Evolutionary conservation across 2,113 vertebrate genomes (phyloP).

Genomic region (Proterorhinus semilunaris): DNA sequence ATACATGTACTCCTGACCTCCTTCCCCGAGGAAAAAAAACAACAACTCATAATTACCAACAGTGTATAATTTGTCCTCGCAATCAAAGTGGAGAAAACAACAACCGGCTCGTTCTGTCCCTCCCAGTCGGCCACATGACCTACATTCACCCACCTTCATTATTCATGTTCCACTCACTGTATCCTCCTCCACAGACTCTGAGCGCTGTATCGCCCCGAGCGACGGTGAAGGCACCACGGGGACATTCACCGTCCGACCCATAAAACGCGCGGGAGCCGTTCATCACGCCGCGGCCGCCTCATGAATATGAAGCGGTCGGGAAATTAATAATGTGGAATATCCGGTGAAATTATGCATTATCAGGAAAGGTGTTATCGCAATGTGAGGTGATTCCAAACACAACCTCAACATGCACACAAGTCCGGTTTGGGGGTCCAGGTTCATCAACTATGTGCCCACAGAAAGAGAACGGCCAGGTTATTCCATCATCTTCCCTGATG

Average conservation of each 20-base stretch:
- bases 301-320: conserved; percentile 53
- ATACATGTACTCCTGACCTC: no score
- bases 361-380: no score
- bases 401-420: no score
- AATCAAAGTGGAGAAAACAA: neutral
- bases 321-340: neutral
- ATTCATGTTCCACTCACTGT: conserved; percentile 46
- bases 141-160: conserved; percentile 62
- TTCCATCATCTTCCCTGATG: no score
- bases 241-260: neutral
- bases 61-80: neutral
- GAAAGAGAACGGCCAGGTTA: no score
- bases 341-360: no score
- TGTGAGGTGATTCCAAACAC: no score
- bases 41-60: neutral
- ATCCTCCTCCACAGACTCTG: conserved; percentile 22
- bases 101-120: conserved; percentile 9
- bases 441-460: no score
- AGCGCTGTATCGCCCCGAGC: conserved; percentile 10
- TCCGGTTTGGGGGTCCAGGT: no score
- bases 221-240: conserved; percentile 7
- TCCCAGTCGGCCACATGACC: conserved; percentile 34
- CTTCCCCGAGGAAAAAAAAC: neutral
- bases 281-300: conserved; percentile 25
- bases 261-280: conserved; percentile 1